phyloP scores from a whole-genome alignment of 2,888 invertebrate species.

The Hybos culiciformis region DNA sequence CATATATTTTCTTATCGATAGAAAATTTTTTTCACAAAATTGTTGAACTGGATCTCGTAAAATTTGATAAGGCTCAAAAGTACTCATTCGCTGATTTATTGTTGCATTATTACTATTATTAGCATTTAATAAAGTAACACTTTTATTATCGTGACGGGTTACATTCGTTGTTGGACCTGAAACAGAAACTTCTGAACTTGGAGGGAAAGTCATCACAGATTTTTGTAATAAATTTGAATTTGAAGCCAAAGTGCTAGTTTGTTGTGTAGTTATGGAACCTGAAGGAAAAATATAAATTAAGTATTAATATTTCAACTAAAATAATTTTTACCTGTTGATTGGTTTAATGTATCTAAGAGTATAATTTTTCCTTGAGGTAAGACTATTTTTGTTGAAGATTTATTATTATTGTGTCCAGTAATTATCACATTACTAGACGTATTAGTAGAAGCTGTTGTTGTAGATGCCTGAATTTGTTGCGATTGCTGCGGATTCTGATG shows the following conservation, averaged over 20 bases:
- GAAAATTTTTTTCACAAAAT: conserved; percentile 89
- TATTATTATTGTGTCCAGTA: too few relatives aligned
- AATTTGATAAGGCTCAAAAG: conserved; percentile 74
- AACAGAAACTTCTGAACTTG: conserved; percentile 38
- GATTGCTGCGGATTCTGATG: not conserved
- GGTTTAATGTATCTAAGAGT: conserved; percentile 33
- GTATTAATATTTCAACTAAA: not conserved
- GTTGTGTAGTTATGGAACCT: conserved; percentile 30
- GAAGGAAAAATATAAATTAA: not conserved
- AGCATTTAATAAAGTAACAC: conserved; percentile 57
- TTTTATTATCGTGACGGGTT: conserved; percentile 58
- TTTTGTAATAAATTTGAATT: conserved; percentile 30
- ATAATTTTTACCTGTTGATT: conserved; percentile 26
- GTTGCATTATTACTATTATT: conserved; percentile 36
- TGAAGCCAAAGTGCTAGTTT: conserved; percentile 30
- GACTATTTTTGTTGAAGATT: conserved; percentile 38
- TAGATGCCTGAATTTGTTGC: not conserved
- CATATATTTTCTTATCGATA: conserved; percentile 85
- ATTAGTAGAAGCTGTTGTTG: conserved; percentile 20
- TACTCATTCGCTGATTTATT: conserved; percentile 55
- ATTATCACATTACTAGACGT: conserved; percentile 48
- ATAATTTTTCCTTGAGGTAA: conserved; percentile 42
- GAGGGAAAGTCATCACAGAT: conserved; percentile 34
- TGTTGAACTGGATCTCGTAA: conserved; percentile 87
- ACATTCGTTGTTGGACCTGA: conserved; percentile 48